phyloP scores from a whole-genome alignment of 1,140 invertebrate species.

The Penaeus chinensis region DNA sequence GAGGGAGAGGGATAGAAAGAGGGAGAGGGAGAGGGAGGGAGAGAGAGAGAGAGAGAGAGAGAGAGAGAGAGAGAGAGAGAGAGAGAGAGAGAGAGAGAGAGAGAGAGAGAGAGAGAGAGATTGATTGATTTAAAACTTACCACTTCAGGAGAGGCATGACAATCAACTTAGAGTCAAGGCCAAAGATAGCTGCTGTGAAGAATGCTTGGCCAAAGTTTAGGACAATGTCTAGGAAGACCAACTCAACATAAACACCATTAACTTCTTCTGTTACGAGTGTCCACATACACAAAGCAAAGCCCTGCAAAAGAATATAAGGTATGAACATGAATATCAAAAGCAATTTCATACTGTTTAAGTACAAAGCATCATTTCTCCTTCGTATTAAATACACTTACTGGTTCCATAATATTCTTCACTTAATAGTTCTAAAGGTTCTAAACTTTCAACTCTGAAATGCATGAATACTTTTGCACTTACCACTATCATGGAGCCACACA shows the following conservation, averaged over 20 bases:
- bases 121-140: slow-evolving; percentile 66
- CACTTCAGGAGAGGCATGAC: slow-evolving; percentile 76
- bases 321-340: background rate
- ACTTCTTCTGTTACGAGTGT: slow-evolving; percentile 85
- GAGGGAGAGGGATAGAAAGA: too few species aligned
- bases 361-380: too few species aligned
- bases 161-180: slow-evolving; percentile 80
- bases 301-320: slow-evolving; percentile 72
- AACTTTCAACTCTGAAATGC: too few species aligned
- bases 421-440: slow-evolving; percentile 11
- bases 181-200: slow-evolving; percentile 86
- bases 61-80: too few species aligned
- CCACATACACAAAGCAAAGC: slow-evolving; percentile 86
- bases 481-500: slow-evolving; percentile 88
- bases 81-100: too few species aligned
- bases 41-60: too few species aligned
- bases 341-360: too few species aligned
- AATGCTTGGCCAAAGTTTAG: slow-evolving; percentile 90
- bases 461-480: slow-evolving; percentile 72
- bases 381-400: too few species aligned
- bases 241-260: slow-evolving; percentile 89
- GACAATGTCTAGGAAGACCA: slow-evolving; percentile 89
- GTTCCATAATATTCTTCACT: slow-evolving; percentile 21
- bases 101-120: too few species aligned
- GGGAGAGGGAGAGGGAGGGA: too few species aligned